Conservation (phyloP, 2,888 invertebrate species). For the Suillia variegata region DNA sequence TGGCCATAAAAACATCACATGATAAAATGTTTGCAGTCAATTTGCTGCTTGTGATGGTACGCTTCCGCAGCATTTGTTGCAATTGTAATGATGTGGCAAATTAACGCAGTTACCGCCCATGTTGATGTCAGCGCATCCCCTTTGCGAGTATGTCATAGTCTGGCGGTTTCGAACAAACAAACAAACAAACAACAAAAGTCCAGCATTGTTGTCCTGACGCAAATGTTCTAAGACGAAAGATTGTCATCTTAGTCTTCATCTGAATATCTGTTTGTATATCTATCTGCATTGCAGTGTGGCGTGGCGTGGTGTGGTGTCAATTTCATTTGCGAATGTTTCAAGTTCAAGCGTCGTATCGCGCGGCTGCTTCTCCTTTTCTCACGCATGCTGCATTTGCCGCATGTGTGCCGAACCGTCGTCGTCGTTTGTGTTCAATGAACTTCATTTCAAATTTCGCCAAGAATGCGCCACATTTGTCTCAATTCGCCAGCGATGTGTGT, state of each 20-base stretch:
- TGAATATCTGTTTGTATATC: no score
- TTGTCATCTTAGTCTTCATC: no score
- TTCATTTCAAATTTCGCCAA: slow-evolving; percentile 9
- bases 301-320: slow-evolving; percentile 13
- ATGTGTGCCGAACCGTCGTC: slow-evolving; percentile 9
- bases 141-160: background rate
- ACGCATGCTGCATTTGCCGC: slow-evolving; percentile 15
- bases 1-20: no score
- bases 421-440: slow-evolving; percentile 15
- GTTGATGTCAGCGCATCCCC: background rate
- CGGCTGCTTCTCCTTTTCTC: slow-evolving; percentile 8
- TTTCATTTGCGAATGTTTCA: slow-evolving; percentile 21
- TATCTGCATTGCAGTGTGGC: slow-evolving; percentile 5
- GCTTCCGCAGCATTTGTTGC: no score
- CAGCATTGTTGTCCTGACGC: slow-evolving; percentile 16
- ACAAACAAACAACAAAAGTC: no score
- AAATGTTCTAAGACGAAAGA: background rate
- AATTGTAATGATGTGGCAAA: background rate
- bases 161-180: background rate
- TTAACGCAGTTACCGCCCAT: no score
- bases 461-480: slow-evolving; percentile 2
- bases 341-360: slow-evolving; percentile 18
- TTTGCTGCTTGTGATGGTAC: no score
- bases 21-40: no score
- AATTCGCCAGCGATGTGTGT: background rate